phyloP scores from a whole-genome alignment of 2,113 vertebrate species.

The Numida meleagris region DNA sequence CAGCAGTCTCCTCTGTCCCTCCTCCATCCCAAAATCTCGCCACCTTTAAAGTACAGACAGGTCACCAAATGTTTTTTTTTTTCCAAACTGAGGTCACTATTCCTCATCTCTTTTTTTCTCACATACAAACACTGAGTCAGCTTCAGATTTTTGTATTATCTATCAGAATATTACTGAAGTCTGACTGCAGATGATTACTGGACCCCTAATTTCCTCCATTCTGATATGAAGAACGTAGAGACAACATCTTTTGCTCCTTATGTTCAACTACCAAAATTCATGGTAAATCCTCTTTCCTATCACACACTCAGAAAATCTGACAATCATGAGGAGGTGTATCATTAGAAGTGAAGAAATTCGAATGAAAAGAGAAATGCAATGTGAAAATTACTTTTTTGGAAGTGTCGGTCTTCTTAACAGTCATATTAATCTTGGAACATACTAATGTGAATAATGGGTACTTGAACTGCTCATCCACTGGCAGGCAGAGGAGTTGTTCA shows the following conservation, averaged over 20 bases:
- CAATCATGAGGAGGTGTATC: not conserved
- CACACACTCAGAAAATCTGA: not conserved
- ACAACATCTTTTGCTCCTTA: not conserved
- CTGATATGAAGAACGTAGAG: not conserved
- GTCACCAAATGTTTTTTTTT: not conserved
- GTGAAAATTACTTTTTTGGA: not conserved
- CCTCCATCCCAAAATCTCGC: not conserved
- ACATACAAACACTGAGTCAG: not conserved
- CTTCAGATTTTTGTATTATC: not conserved
- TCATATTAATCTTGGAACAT: not conserved
- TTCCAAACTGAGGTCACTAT: not conserved
- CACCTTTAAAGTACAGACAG: not conserved
- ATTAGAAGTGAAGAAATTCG: not conserved
- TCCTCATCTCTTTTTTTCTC: not conserved
- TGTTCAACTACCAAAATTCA: not conserved
- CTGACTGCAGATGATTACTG: not conserved
- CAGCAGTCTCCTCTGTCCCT: not conserved
- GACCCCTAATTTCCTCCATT: not conserved
- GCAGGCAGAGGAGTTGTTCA: not conserved
- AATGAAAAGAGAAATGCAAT: constrained; percentile 21
- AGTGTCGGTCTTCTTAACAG: not conserved
- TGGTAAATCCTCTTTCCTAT: not conserved
- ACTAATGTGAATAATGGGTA: not conserved
- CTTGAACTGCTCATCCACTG: not conserved
- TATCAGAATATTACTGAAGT: not conserved